phyloP scores from a whole-genome alignment of 92 coral and sea anemone genomes.

The Parazoanthus swiftii region DNA sequence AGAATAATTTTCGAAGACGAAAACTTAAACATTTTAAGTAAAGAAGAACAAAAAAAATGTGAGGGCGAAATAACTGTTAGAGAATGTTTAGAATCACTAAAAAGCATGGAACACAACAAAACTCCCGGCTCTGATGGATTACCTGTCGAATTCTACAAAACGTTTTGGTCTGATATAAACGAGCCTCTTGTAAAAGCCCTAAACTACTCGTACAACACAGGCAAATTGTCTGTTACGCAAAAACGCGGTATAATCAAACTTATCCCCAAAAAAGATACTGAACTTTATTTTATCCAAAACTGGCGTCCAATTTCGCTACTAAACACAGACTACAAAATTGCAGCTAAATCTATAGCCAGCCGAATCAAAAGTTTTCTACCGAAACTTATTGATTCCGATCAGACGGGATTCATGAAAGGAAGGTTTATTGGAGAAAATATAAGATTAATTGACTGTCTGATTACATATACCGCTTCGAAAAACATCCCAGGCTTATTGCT shows the following conservation, averaged over 20 bases:
- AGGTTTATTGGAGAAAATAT: slow-evolving; percentile 33
- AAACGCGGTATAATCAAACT: slow-evolving; percentile 49
- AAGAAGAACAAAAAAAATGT: slow-evolving; percentile 33
- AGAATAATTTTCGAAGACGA: slow-evolving; percentile 13
- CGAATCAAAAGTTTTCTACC: slow-evolving; percentile 34
- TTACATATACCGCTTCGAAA: slow-evolving; percentile 2
- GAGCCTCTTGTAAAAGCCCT: slow-evolving; percentile 37
- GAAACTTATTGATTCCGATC: slow-evolving; percentile 38
- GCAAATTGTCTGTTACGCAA: slow-evolving; percentile 48
- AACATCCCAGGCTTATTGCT: slow-evolving; percentile 8
- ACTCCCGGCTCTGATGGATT: slow-evolving; percentile 46
- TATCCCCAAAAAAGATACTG: slow-evolving; percentile 41
- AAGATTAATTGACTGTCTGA: slow-evolving; percentile 5
- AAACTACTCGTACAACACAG: slow-evolving; percentile 48
- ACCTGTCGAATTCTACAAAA: slow-evolving; percentile 37
- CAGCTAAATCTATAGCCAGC: slow-evolving; percentile 36
- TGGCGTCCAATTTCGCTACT: slow-evolving; percentile 44
- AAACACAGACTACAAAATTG: slow-evolving; percentile 28
- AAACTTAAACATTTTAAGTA: neutral
- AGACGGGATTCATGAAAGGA: slow-evolving; percentile 35
- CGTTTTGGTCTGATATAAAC: slow-evolving; percentile 29
- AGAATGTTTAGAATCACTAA: slow-evolving; percentile 49
- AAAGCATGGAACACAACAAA: slow-evolving; percentile 20
- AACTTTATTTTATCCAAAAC: slow-evolving; percentile 32
- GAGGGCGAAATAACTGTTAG: slow-evolving; percentile 15